A percentile compares a stretch with the other conserved stretches of the same genome.
phyloP scores from a whole-genome alignment of 2,113 vertebrate genomes.

The Scomber colias region DNA sequence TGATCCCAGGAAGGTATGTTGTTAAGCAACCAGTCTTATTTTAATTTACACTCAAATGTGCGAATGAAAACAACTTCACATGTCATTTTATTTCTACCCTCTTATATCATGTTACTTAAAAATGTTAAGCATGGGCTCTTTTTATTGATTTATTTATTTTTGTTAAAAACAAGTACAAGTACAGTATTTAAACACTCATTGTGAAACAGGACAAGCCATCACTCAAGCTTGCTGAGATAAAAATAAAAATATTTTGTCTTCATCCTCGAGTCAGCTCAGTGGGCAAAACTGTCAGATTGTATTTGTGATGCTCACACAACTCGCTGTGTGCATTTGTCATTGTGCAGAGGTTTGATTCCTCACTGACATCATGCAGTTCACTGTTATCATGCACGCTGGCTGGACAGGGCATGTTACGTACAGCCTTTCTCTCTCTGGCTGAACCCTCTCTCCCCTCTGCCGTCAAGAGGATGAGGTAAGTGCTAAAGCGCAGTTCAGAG shows the following conservation, averaged over 20 bases:
- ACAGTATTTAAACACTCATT: constrained; percentile 7
- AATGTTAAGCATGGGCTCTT: no score
- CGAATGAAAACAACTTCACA: neutral
- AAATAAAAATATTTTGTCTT: constrained; percentile 71
- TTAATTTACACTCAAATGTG: neutral
- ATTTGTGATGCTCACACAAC: constrained; percentile 71
- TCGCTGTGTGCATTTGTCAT: constrained; percentile 72
- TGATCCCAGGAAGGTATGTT: constrained; percentile 26
- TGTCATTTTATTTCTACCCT: neutral
- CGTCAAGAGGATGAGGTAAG: constrained; percentile 70
- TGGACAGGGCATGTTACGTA: constrained; percentile 42
- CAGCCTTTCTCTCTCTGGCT: constrained; percentile 50
- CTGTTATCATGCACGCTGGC: constrained; percentile 36
- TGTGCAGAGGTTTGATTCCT: constrained; percentile 74
- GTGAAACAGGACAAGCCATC: constrained; percentile 40
- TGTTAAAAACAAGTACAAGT: neutral
- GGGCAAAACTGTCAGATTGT: constrained; percentile 76
- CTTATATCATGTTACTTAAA: no score
- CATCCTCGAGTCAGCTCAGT: constrained; percentile 71
- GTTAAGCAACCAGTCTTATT: constrained; percentile 51
- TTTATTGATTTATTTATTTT: neutral
- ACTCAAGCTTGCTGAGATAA: constrained; percentile 54
- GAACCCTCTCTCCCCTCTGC: constrained; percentile 53
- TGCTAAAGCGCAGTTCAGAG: constrained; percentile 61
- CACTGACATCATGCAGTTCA: constrained; percentile 60